Evolutionary conservation across 2,888 invertebrate genomes (phyloP), one percentile per base, ranked within the genome.

Genomic region (Tribolium freemani): DNA sequence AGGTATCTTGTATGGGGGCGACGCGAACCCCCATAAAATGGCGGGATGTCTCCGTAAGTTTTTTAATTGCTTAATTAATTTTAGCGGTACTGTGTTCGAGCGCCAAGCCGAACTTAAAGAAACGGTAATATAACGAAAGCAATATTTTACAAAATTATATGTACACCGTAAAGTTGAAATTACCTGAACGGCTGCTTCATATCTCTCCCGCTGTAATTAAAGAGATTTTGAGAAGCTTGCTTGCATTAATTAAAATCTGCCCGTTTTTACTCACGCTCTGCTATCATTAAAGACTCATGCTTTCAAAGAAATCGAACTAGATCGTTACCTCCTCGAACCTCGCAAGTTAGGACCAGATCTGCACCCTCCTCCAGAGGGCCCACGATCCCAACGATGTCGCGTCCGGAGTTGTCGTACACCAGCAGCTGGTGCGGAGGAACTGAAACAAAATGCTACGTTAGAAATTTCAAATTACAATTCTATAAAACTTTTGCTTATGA

Each of bases 381-480:
- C 56, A 93, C 92, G 46, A 93, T 90, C 48, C 92, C 93, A 70
- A 94, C 92, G 60, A 95, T 91, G 83, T 93, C 92, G 77, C 94
- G 91, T 58, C 96, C 95, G 79, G 93, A 94, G 82, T 93, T 93
- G 86, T 96, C 95, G 84, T 95, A 93, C 79, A 96, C 90, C 78
- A 94, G 88, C 84, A 96, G 93, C 85, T 94, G 93, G 87, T 95
- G 94, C 13, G 96, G 96, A 78, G 96, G 96, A 84, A 96, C 96
- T 96, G 90, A 58, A 91, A 93, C 76, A 84, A 71, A 73, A 54
- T 6, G 6, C 2, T 0, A 3, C 26, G 3, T 26, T 26, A 26
- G 26, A 26, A 26, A 26, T 26, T 26, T 26, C 5, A 26, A 26
- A 3, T 26, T 26, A 5, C 5, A 26, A 1, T 26, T 26, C 26